Evolutionary conservation across 2,888 invertebrate genomes (phyloP), one percentile per base, ranked within the genome.

Genomic region (Metalampra italica): DNA sequence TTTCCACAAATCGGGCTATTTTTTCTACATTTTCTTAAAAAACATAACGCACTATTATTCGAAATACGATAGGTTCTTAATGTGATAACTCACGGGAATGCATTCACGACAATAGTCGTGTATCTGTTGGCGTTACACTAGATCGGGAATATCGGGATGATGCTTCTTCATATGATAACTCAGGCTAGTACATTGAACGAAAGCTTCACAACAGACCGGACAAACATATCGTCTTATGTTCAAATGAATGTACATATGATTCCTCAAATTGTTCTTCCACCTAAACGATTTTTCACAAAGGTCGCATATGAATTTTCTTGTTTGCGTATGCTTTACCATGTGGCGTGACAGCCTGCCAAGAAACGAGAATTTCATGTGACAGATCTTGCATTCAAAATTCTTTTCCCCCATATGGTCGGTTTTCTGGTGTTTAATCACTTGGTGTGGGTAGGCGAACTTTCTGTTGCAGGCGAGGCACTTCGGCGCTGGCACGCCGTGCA

Each of bases 371-470:
- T 46, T 58, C 57, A 66, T 51, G 0, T 60, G 56, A 43, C 78
- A 78, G 0, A 54, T 30, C 0, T 47, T 36, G 22, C 78, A 78
- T 0, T 47, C 43, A 40, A 60, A 66, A 0, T 55, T 53, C 37
- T 60, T 71, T 40, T 78, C 78, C 2, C 68, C 72, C 77, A 78
- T 75, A 45, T 78, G 78, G 8, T 57, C 49, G 0, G 49, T 45
- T 56, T 67, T 75, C 46, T 77, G 78, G 15, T 76, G 76, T 0
- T 57, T 52, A 34, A 75, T 43, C 7, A 76, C 68, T 51, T 60
- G 59, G 13, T 60, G 45, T 7, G 22, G 59, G 49, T 55, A 60
- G 0, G 60, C 48, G 47, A 65, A 66, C 29, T 62, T 65, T 29
- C 63, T 64, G 9, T 63, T 62, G 43, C 68, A 68, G 0, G 58